Evolutionary conservation across 2,113 vertebrate species (phyloP), one percentile per base, ranked within the genome.

Genomic region (Macrotus californicus): DNA sequence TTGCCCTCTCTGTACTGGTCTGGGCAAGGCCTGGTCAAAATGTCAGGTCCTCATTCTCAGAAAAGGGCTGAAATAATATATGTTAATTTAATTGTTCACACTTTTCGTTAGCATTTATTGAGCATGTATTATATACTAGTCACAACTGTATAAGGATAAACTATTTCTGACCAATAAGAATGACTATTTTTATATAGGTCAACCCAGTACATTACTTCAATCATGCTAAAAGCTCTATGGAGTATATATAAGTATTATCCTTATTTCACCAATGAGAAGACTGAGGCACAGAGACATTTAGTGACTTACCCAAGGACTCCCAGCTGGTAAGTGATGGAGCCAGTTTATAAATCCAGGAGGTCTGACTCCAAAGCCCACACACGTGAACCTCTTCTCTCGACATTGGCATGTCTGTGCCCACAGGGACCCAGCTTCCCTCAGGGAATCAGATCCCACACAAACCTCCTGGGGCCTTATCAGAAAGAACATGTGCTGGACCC

Each of bases 361-460:
- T 76, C 72, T 69, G 29, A 67, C 50, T 64, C 46, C 26, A 59
- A 2, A 73, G 52, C 75, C 10, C 26, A 21, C 3, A 9, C 46
- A 64, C 10, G 15, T 64, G 41, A 69, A 64, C 29, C 24, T 3
- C 39, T 81, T 81, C 36, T 85, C 36, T 67, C 24, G 24, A 39
- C 36, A 69, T 34, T 1, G 18, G 36, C 15, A 41, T 46, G 59
- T 21, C 39, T 64, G 21, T 72, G 46, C 76, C 67, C 67, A 48
- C 22, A 52, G 94, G 94, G 96, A 94, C 52, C 81, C 89, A 83
- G 92, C 50, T 96, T 97, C 89, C 84, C 64, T 94, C 92, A 89
- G 92, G 15, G 61, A 72, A 92, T 79, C 50, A 77, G 61, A 94
- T 84, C 87, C 91, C 66, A 82, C 81, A 86, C 89, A 69, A 96